phyloP scores from a whole-genome alignment of 2,113 vertebrate species.

The Haliaeetus leucogaster region DNA sequence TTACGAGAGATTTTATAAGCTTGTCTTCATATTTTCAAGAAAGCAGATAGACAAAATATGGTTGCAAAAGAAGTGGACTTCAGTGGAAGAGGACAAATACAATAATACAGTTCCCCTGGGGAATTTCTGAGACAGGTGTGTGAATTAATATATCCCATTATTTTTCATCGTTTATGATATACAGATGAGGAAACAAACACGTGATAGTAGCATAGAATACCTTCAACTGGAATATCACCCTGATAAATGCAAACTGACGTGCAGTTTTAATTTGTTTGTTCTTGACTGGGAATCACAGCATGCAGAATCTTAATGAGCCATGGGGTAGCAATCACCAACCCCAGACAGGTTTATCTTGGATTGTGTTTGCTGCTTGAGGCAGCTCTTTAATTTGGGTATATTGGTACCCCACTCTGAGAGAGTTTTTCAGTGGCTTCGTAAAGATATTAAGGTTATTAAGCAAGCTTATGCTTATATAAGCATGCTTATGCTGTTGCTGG shows the following conservation, averaged over 20 bases:
- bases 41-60: not conserved
- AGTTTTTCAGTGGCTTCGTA: not conserved
- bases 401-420: not conserved
- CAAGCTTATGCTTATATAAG: too few species aligned
- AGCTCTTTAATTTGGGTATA: not conserved
- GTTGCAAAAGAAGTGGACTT: not conserved
- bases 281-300: not conserved
- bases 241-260: conserved; percentile 46
- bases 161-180: not conserved
- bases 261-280: conserved; percentile 29
- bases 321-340: not conserved
- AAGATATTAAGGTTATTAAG: not conserved
- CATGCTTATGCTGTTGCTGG: not conserved
- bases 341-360: not conserved
- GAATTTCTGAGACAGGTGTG: too few species aligned
- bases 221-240: not conserved
- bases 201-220: not conserved
- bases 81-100: not conserved
- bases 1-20: not conserved
- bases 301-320: conserved; percentile 18
- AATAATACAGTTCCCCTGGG: not conserved
- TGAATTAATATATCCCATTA: not conserved
- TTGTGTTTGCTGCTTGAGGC: not conserved
- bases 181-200: not conserved
- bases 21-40: not conserved